These are phyloP conservation scores for Melozone crissalis DNA, from an alignment of 2,113 vertebrate species.

Conservation along the genomic window DNA sequence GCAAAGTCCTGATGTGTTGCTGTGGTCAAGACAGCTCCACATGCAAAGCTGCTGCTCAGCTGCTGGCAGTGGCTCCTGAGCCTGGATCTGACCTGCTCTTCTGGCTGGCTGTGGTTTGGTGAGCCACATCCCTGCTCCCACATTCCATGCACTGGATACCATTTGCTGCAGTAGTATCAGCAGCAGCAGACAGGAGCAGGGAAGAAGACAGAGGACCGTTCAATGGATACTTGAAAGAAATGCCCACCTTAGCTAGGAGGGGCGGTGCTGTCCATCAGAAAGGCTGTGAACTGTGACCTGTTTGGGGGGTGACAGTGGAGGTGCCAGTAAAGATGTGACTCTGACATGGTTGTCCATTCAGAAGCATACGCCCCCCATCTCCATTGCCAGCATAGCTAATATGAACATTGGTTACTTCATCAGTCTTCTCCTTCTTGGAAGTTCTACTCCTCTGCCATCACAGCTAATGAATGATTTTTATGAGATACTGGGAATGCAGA, in stretches of 20 bases:
- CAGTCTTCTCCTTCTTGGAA: not conserved
- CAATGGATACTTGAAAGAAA: not conserved
- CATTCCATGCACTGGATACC: not conserved
- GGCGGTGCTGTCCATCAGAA: not conserved
- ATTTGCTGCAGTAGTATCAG: not conserved
- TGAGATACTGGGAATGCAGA: not conserved
- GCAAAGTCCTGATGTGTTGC: not conserved
- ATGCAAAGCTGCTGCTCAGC: fast-evolving
- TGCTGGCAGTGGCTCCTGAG: not conserved
- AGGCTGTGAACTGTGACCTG: not conserved
- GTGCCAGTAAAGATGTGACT: not conserved
- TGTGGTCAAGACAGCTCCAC: not conserved
- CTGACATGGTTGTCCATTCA: not conserved
- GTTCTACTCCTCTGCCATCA: not conserved
- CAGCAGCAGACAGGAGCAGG: not conserved
- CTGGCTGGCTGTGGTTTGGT: not conserved
- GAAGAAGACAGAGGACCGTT: not conserved
- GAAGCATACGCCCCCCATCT: not conserved
- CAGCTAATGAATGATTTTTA: not conserved
- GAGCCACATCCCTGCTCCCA: not conserved
- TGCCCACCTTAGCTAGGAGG: not conserved
- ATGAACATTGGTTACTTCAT: not conserved
- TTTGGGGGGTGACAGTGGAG: not conserved
- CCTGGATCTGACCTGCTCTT: not conserved
- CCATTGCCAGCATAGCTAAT: not conserved